phyloP scores from a whole-genome alignment of 2,888 invertebrate genomes.

The Formica aserva region DNA sequence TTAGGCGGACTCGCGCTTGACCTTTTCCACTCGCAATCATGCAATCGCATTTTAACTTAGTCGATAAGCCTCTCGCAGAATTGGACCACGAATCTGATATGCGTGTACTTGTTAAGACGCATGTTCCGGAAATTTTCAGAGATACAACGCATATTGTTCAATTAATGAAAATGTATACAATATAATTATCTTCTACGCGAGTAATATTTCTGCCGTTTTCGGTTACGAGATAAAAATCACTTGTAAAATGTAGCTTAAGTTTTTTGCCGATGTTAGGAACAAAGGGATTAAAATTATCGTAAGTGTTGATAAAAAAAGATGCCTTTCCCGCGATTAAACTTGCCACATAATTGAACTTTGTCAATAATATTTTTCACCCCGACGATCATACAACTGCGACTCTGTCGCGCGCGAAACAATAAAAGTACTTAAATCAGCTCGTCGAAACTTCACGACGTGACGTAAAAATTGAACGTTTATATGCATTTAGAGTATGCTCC shows the following conservation, averaged over 20 bases:
- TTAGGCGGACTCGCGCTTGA: constrained; percentile 16
- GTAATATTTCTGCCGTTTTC: not conserved
- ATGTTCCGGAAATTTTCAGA: not conserved
- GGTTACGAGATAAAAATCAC: not conserved
- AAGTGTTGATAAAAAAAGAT: not conserved
- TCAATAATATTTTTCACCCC: constrained; percentile 4
- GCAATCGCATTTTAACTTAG: not conserved
- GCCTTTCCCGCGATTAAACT: not conserved
- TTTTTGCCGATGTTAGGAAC: too few species aligned
- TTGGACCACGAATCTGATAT: not conserved
- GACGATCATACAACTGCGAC: not conserved
- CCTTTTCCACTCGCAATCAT: constrained; percentile 31
- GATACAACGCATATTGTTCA: not conserved
- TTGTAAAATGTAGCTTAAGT: not conserved
- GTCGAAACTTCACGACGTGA: constrained; percentile 41
- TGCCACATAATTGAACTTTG: constrained; percentile 23
- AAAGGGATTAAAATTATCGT: constrained; percentile 1
- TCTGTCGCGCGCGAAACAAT: constrained; percentile 15
- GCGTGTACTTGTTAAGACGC: not conserved
- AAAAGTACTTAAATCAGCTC: constrained; percentile 43
- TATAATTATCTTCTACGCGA: not conserved
- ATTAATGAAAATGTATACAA: not conserved
- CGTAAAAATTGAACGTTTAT: constrained; percentile 56
- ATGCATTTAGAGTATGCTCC: constrained; percentile 56
- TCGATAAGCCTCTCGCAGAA: not conserved